phyloP scores from a whole-genome alignment of 2,113 vertebrate genomes.

The Seriola quinqueradiata region DNA sequence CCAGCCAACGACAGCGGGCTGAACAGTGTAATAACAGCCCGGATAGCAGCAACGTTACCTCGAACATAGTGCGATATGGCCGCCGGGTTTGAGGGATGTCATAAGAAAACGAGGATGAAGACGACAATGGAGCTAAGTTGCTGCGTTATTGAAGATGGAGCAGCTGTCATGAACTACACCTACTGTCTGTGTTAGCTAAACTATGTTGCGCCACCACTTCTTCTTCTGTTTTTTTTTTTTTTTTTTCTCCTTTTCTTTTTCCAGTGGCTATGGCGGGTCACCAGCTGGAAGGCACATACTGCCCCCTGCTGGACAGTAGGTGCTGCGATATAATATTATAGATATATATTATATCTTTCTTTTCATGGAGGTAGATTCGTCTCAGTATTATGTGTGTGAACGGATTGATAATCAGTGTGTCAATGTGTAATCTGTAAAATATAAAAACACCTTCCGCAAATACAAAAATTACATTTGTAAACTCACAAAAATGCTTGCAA shows the following conservation, averaged over 20 bases:
- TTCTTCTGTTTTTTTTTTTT: conserved; percentile 20
- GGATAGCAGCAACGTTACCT: conserved; percentile 57
- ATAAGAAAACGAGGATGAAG: conserved; percentile 27
- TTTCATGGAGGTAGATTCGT: too few relatives aligned
- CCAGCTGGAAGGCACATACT: not conserved
- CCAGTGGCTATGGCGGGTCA: not conserved
- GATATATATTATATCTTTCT: too few relatives aligned
- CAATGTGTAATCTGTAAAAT: too few relatives aligned
- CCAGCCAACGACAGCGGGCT: conserved; percentile 6
- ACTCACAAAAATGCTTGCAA: too few relatives aligned
- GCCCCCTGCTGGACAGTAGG: conserved; percentile 29
- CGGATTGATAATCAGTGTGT: too few relatives aligned
- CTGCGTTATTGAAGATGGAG: conserved; percentile 15
- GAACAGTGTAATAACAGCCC: not conserved
- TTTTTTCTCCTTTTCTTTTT: not conserved
- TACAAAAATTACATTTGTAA: too few relatives aligned
- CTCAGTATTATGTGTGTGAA: too few relatives aligned
- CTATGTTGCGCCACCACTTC: conserved; percentile 48
- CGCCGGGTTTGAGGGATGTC: conserved; percentile 44
- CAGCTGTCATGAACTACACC: conserved; percentile 36
- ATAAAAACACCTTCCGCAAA: too few relatives aligned
- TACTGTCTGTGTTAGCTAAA: conserved; percentile 31
- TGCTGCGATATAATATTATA: too few relatives aligned
- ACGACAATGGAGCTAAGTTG: not conserved
- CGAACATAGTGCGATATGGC: conserved; percentile 56